Base-by-base conservation (phyloP, 1,140 invertebrate genomes). In the Leptinotarsa lineolata region DNA sequence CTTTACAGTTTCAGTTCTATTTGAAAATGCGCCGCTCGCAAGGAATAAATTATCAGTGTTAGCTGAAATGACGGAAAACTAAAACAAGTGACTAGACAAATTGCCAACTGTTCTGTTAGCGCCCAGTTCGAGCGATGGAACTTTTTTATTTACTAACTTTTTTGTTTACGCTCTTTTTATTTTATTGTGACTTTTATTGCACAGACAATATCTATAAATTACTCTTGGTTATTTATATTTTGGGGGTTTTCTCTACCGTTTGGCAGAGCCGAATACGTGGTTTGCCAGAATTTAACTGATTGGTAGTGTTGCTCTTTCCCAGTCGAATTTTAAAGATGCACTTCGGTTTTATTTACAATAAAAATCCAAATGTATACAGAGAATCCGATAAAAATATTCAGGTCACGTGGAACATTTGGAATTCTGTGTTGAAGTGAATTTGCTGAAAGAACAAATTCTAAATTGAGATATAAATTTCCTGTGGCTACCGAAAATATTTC, bases 121-220 rank as follows among this genome's bases (percentile, higher is more conserved):
- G 48, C 6, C 6, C 48, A n/a, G 15, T n/a, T 54, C 48, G 48
- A 54, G 48, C 48, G 16, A 54, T 54, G n/a, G 16, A 54, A 54
- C 48, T 54, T 54, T n/a, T 54, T 54, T 54, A 54, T 54, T 54
- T 54, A 54, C 48, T n/a, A 54, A 54, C 48, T 54, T 54, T 54
- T 54, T 54, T 54, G 48, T 54, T 54, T 54, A 54, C 48, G 48
- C 48, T 54, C 15, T 54, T 54, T 54, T 54, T 54, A 54, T 54
- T 54, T 54, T 54, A 54, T 54, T 18, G 48, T 13, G 48, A 54
- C 48, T 54, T 54, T 54, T 54, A 54, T 54, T 54, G 48, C 48
- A 54, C 13, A 54, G 48, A 12, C 48, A 54, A 54, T 54, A 54
- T 54, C 12, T 54, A 54, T 54, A 54, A 54, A 54, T 54, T 54